Percentiles rank a stretch among this genome's conserved stretches.
Evolutionary conservation across 1,140 invertebrate genomes (phyloP).

Genomic region (Acyrthosiphon pisum): DNA sequence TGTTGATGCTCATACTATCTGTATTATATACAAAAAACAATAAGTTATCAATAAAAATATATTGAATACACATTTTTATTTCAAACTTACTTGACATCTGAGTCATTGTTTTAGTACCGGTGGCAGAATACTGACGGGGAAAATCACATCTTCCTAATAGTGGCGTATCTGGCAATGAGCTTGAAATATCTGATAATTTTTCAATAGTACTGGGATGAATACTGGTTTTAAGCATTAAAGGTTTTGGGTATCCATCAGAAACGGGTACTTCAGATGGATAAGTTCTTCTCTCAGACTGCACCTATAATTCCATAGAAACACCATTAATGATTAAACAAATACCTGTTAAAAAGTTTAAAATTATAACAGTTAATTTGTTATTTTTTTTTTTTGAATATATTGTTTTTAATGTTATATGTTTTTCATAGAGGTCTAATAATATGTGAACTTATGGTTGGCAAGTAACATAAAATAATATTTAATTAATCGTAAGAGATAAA

Average conservation of each 20-base stretch:
- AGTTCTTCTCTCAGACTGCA: constrained; percentile 51
- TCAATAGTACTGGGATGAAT: constrained; percentile 55
- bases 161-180: constrained; percentile 48
- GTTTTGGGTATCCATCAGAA: constrained; percentile 42
- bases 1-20: constrained; percentile 49
- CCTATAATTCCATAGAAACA: constrained; percentile 5
- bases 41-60: background rate
- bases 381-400: background rate
- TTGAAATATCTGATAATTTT: constrained; percentile 50
- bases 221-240: background rate
- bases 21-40: background rate
- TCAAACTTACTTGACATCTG: constrained; percentile 37
- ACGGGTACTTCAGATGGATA: constrained; percentile 43
- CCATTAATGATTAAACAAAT: background rate
- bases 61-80: background rate
- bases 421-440: background rate
- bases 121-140: constrained; percentile 47
- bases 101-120: constrained; percentile 52
- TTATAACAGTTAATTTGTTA: background rate
- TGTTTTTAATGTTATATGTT: background rate
- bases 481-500: background rate
- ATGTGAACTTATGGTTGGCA: too few relatives aligned
- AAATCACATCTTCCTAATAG: constrained; percentile 52
- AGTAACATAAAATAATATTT: too few relatives aligned
- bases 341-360: background rate